Evolutionary conservation across 1,140 invertebrate genomes (phyloP).

Genomic region (Zaprionus camerounensis): DNA sequence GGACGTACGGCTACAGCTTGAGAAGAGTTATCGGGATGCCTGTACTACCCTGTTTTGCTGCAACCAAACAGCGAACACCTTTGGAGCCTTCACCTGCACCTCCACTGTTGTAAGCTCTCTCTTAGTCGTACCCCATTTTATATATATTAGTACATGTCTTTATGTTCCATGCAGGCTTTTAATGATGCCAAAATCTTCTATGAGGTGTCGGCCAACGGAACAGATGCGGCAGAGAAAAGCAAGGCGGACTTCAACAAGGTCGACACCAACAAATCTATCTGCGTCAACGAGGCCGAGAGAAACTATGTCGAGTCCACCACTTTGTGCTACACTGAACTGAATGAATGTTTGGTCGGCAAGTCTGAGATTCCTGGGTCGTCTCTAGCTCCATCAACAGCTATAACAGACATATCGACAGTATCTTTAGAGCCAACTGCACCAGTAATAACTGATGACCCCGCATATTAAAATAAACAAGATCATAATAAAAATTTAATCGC

Average conservation of each 20-base stretch:
- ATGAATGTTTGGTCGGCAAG: slow-evolving; percentile 37
- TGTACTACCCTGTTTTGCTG: slow-evolving; percentile 3
- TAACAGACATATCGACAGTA: not conserved
- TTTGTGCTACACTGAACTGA: slow-evolving; percentile 32
- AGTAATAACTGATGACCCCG: not conserved
- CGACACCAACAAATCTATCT: not conserved
- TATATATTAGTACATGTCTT: not conserved
- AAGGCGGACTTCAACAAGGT: slow-evolving; percentile 16
- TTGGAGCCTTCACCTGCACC: slow-evolving; percentile 16
- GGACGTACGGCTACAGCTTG: not conserved
- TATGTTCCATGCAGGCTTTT: not conserved
- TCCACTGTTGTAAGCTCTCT: slow-evolving; percentile 10
- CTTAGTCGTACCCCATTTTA: not conserved
- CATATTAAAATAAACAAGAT: not conserved
- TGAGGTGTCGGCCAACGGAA: slow-evolving; percentile 42
- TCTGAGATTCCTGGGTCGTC: not conserved
- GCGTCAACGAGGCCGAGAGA: slow-evolving; percentile 35
- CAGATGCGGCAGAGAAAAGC: slow-evolving; percentile 15
- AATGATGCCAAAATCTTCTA: slow-evolving; percentile 53
- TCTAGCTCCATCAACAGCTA: not conserved
- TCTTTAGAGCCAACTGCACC: no score
- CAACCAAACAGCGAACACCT: not conserved
- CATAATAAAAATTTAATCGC: not conserved
- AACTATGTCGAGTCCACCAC: slow-evolving; percentile 40
- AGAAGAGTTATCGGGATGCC: not conserved